Base-by-base conservation (phyloP, 2,113 vertebrate species). In the Tursiops truncatus region DNA sequence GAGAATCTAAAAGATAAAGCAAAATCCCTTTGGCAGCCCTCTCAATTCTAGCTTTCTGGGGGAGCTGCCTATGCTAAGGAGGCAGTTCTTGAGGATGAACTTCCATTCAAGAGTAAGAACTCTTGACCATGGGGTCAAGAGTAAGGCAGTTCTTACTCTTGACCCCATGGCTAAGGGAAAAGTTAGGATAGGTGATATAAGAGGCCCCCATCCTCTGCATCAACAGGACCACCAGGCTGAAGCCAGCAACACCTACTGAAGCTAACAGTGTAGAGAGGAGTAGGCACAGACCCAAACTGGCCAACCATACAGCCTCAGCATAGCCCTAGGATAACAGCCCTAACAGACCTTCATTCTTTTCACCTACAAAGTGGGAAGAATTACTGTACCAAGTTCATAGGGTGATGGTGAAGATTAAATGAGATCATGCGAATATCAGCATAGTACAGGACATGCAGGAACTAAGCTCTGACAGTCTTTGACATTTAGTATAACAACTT, bases 1-100 rank as follows among this genome's bases (percentile, higher is more conserved):
- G 47, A 58, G 65, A 91, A 87, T 63, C 95, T 44, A 95, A 82
- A 92, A 74, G 31, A 94, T n/a, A 71, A 91, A 93, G 33, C 76
- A 88, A 94, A 92, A 82, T 77, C 62, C 62, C 67, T 74, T 89
- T 38, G 80, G 41, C 62, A 44, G n/a, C 14, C 1, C 10, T 60
- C 33, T 90, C 13, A 20, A 44, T 41, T 79, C 88, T 21, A 74
- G n/a, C 5, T 87, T 90, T 87, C 83, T 14, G 1, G 28, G 33
- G 38, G 23, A 91, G 3, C 60, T 76, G 26, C 63, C 33, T 63
- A 18, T 80, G 28, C 21, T 41, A 31, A 86, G 28, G 50, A 79
- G 8, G 53, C 53, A 17, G 53, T 53, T 53, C 53, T 17, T 53
- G 53, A 53, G 15, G 17, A 53, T 18, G 53, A 53, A 53, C 15